Percentiles rank a stretch among this genome's conserved stretches.
These are phyloP conservation scores for Mionectes olivaceus DNA, from an alignment of 2,797 vertebrate genomes.

Conservation along the genomic window DNA sequence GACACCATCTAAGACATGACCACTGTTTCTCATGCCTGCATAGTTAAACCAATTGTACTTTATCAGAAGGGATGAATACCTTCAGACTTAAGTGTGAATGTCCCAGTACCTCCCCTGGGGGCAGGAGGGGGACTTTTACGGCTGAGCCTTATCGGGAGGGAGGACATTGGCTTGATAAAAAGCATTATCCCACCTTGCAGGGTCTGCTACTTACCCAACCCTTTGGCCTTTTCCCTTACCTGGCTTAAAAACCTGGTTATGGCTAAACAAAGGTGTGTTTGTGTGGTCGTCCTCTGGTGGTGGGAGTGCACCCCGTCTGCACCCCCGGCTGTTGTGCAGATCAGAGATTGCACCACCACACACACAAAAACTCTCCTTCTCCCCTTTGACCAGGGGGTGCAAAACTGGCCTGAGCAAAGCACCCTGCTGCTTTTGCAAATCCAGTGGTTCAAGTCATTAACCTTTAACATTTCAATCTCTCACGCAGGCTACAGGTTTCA, in stretches of 20 bases:
- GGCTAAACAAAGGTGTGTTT: background rate
- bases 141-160: background rate
- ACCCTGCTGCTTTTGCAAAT: background rate
- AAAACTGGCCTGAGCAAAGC: background rate
- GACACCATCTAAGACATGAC: background rate
- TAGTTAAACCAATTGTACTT: background rate
- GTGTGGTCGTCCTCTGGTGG: background rate
- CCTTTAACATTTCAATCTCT: background rate
- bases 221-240: background rate
- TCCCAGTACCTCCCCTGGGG: accelerated
- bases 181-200: background rate
- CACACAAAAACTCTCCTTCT: background rate
- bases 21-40: background rate
- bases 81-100: background rate
- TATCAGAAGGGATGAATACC: accelerated
- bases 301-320: background rate
- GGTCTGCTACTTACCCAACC: background rate
- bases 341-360: background rate
- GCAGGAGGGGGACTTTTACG: background rate
- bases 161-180: background rate
- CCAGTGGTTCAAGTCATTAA: background rate
- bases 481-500: background rate
- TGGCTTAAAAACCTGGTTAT: too few relatives aligned
- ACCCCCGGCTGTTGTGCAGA: background rate
- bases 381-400: background rate